Base-by-base conservation (phyloP, 2,797 vertebrate species). In the Pteropus rufus region DNA sequence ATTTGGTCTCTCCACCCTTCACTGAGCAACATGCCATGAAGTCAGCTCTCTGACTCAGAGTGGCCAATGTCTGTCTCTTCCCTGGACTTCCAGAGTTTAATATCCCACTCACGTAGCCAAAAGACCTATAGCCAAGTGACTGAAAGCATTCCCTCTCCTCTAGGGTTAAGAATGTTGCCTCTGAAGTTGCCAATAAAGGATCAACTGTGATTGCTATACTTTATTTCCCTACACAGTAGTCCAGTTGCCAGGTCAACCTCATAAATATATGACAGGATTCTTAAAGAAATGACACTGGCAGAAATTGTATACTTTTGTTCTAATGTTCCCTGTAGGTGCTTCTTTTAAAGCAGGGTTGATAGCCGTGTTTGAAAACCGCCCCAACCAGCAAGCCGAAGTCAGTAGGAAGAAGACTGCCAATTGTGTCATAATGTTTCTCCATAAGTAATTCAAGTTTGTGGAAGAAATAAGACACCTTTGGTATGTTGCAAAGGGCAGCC, bases 391-490 rank as follows among this genome's bases (percentile, higher is more conserved):
- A 89, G 69, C 39, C 31, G 9, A 56, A 65, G 80, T 93, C 81
- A 91, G 95, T 91, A 91, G 96, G 95, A 62, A 97, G 84, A 79
- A 98, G 97, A 24, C 39, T 96, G 97, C 96, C 98, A 98, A 97
- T 98, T 98, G 96, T 95, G 94, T 96, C 97, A 92, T 90, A 76
- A 85, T 92, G 77, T 96, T 98, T 98, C 98, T 97, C 98, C 98
- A 44, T 97, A 98, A 98, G 96, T 95, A 95, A 97, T 90, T 97
- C 96, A 97, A 98, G 90, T 97, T 97, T 98, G 95, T 97, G 96
- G 98, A 98, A 96, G 98, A 98, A 98, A 98, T 84, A 97, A 93
- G 97, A 98, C 97, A 98, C 98, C 96, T 92, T 93, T 96, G 98
- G 97, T 98, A 98, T 98, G 97, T 95, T 97, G 72, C 65, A 94